A percentile compares a stretch with the other conserved stretches of the same genome.
phyloP scores from a whole-genome alignment of 1,140 invertebrate genomes.

The Zaprionus lachaisei region DNA sequence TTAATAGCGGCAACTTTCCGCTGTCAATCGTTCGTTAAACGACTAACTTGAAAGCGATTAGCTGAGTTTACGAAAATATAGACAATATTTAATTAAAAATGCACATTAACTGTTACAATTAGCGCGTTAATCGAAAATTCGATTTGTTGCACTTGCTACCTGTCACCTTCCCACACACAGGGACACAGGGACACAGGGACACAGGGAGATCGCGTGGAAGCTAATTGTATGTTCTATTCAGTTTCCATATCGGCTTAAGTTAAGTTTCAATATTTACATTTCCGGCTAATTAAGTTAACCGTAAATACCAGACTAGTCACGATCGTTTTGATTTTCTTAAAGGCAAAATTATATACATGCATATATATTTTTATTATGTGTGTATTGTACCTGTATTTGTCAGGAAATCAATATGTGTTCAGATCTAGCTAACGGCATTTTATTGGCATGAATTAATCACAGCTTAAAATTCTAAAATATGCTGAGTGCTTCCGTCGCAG shows the following conservation, averaged over 20 bases:
- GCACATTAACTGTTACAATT: conserved; percentile 50
- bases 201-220: conserved; percentile 38
- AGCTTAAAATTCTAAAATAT: conserved; percentile 18
- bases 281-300: conserved; percentile 65
- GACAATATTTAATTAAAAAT: conserved; percentile 45
- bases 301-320: conserved; percentile 51
- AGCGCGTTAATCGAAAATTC: conserved; percentile 33
- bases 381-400: conserved; percentile 13
- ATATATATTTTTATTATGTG: conserved; percentile 17
- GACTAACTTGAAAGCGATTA: conserved; percentile 28
- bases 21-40: conserved; percentile 40
- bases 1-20: conserved; percentile 49
- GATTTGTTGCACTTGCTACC: conserved; percentile 19
- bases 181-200: conserved; percentile 3
- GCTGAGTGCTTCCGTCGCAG: conserved; percentile 2
- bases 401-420: conserved; percentile 43
- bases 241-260: conserved; percentile 21
- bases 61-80: conserved; percentile 34
- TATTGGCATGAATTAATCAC: conserved; percentile 32
- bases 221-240: conserved; percentile 39
- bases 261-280: conserved; percentile 50
- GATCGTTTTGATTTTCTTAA: conserved; percentile 31
- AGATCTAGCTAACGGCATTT: conserved; percentile 24
- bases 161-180: conserved; percentile 16
- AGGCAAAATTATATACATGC: conserved; percentile 29